These are phyloP conservation scores for Tholera decimalis DNA, from an alignment of 2,888 invertebrate species.

Conservation along the genomic window DNA sequence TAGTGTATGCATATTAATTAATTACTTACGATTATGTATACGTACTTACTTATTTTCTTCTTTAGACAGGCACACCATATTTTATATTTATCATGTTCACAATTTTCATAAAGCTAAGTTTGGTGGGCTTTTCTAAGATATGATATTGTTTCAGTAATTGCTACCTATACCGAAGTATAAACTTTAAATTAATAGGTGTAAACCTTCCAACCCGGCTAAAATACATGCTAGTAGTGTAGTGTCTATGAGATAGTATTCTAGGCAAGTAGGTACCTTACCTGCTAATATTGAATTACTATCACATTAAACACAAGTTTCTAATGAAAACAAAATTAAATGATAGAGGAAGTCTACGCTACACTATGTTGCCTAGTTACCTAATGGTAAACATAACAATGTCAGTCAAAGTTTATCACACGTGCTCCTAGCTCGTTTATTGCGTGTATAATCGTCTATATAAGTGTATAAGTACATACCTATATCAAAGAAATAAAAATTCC, in stretches of 20 bases:
- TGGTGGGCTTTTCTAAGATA: not conserved
- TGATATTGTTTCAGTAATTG: too few relatives aligned
- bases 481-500: not conserved
- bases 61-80: not conserved
- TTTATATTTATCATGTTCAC: not conserved
- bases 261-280: not conserved
- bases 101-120: not conserved
- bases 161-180: not conserved
- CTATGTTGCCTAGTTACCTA: conserved; percentile 58
- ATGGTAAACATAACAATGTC: conserved; percentile 61
- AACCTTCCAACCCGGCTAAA: too few relatives aligned
- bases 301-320: not conserved
- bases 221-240: too few relatives aligned
- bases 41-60: not conserved
- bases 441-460: not conserved
- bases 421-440: conserved; percentile 4
- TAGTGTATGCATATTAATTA: not conserved
- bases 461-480: not conserved
- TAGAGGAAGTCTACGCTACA: not conserved
- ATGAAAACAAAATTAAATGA: not conserved
- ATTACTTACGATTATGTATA: too few relatives aligned
- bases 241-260: too few relatives aligned
- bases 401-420: conserved; percentile 10
- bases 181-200: too few relatives aligned
- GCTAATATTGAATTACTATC: not conserved